Base-by-base conservation (phyloP, 2,888 invertebrate genomes). In the Nemoura dubitans region DNA sequence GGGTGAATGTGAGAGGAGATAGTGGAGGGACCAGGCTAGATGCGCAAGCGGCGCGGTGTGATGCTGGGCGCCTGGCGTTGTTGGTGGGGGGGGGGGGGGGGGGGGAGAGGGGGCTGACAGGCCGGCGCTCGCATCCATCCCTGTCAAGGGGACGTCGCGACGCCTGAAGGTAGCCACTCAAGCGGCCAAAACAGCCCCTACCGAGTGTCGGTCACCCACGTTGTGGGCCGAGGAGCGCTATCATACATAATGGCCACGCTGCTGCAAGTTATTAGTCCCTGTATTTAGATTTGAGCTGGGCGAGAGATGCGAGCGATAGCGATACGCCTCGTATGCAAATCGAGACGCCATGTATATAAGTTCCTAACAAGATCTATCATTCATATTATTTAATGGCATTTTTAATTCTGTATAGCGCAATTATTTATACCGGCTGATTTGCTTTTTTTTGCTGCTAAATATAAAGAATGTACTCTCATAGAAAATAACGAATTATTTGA, bases 1-100 rank as follows among this genome's bases (percentile, higher is more conserved):
- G 85, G 86, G 87, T 86, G 87, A 87, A 87, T 87, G 87, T 85
- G 85, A 81, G 85, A 81, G 59, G 83, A 87, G 87, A 87, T 81
- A 76, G 29, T 27, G 76, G 86, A 29, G 83, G 86, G 80, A 30
- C 7, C 43, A n/a, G 59, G 21, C 59, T 59, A 59, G 59, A 59
- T 59, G 59, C 59, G 21, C 59, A 10, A 36, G 36, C 36, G 3
- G 3, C 5, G 36, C 59, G 59, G 1, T 59, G 21, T 59, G 59
- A 21, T 86, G 86, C 83, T 43, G 81, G 29, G n/a, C 21, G 81
- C 80, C 80, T n/a, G n/a, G n/a, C n/a, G n/a, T n/a, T n/a, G n/a
- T n/a, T 6, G 36, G 36, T 36, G 36, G 36, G 36, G 10, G 3
- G 36, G 36, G 59, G 59, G 59, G 59, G 6, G 59, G 14, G 21